Percentiles rank a stretch among this genome's conserved stretches.
phyloP scores from a whole-genome alignment of 2,888 invertebrate genomes.

The Drosophila cyrtoloma region DNA sequence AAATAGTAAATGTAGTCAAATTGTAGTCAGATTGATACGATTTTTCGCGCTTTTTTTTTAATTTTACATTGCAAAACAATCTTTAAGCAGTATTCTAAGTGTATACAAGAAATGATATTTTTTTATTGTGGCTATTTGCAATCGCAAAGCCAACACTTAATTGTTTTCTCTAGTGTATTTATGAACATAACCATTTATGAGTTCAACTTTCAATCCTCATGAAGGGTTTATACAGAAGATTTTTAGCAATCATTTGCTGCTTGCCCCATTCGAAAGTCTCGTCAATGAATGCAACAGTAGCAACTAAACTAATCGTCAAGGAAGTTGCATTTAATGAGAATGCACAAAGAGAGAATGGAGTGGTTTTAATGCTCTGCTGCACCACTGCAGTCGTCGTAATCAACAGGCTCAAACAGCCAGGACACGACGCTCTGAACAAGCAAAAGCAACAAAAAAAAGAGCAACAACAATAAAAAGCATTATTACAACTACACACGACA shows the following conservation, averaged over 20 bases:
- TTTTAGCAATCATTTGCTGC: background rate
- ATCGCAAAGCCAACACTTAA: background rate
- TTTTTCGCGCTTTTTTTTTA: background rate
- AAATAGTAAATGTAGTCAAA: too few species aligned
- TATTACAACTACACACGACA: slow-evolving; percentile 51
- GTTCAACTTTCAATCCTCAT: background rate
- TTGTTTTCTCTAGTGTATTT: background rate
- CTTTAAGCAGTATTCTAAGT: background rate
- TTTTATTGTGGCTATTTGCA: background rate
- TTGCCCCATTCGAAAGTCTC: background rate
- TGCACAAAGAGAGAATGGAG: slow-evolving; percentile 35
- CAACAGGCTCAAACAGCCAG: slow-evolving; percentile 48
- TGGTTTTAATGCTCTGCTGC: slow-evolving; percentile 27
- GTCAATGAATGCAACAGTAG: slow-evolving; percentile 5
- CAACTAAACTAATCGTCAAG: slow-evolving; percentile 16
- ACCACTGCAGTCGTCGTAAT: slow-evolving; percentile 49
- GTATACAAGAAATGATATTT: background rate
- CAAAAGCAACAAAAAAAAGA: slow-evolving; percentile 27
- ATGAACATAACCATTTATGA: background rate
- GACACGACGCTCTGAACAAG: slow-evolving; percentile 15
- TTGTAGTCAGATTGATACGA: too few species aligned
- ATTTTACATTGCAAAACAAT: background rate
- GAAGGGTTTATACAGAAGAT: background rate
- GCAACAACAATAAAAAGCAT: slow-evolving; percentile 44
- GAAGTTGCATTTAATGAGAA: slow-evolving; percentile 15